A percentile compares a stretch with the other conserved stretches of the same genome.
phyloP scores from a whole-genome alignment of 1,140 invertebrate species.

The Lutraria rhynchaena region DNA sequence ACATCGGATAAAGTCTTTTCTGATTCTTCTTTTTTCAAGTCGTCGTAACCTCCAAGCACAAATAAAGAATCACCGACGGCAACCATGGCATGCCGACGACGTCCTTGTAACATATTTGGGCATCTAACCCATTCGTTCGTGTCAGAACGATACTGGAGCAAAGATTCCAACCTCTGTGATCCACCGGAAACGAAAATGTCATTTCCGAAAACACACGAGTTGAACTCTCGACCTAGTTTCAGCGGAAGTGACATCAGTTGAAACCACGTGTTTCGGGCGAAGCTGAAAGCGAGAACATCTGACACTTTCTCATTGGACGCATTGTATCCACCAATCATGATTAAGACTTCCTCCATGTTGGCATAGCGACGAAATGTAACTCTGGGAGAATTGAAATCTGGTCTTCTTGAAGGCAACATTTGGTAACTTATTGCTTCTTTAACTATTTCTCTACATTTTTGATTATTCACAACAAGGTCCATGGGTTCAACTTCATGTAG shows the following conservation, averaged over 20 bases:
- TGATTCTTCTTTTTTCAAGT: constrained; percentile 66
- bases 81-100: constrained; percentile 71
- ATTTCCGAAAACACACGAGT: constrained; percentile 70
- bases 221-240: constrained; percentile 71
- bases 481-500: constrained; percentile 69
- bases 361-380: constrained; percentile 68
- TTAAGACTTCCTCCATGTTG: constrained; percentile 71
- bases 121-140: constrained; percentile 72
- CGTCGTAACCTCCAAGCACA: constrained; percentile 71
- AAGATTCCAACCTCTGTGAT: constrained; percentile 69
- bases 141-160: constrained; percentile 72
- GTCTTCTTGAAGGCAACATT: constrained; percentile 72
- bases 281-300: constrained; percentile 73
- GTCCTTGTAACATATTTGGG: constrained; percentile 65
- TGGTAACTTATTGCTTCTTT: constrained; percentile 76
- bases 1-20: constrained; percentile 61
- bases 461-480: constrained; percentile 63
- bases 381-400: constrained; percentile 73
- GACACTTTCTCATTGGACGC: constrained; percentile 64
- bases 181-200: constrained; percentile 75
- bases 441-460: constrained; percentile 70
- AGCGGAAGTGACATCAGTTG: constrained; percentile 68
- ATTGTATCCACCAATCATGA: constrained; percentile 73
- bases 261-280: constrained; percentile 70
- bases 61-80: constrained; percentile 68